Percentiles rank a stretch among this genome's conserved stretches.
phyloP scores from a whole-genome alignment of 2,888 invertebrate genomes.

The Orchesella flavescens region DNA sequence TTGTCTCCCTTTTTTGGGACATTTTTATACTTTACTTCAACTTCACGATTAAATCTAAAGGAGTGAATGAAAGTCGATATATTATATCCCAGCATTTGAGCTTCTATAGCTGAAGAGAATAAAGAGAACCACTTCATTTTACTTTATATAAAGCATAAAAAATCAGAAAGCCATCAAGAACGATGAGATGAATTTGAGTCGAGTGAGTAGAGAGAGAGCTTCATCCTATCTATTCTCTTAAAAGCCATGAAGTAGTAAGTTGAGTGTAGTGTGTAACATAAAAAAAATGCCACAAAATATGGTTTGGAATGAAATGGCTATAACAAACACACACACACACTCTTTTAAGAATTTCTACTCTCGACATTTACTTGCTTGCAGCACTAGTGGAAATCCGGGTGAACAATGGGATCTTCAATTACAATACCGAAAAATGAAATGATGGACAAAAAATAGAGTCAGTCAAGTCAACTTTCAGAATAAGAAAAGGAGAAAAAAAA shows the following conservation, averaged over 20 bases:
- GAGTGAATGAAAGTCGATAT: too few species aligned
- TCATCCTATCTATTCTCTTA: too few species aligned
- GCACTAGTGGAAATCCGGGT: conserved; percentile 70
- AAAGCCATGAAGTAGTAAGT: too few species aligned
- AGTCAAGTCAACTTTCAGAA: conserved; percentile 8
- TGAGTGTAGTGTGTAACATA: too few species aligned
- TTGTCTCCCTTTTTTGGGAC: not conserved
- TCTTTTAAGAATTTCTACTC: not conserved
- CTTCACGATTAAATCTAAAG: too few species aligned
- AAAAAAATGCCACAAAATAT: too few species aligned
- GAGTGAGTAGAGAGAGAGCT: too few species aligned
- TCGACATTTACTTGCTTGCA: not conserved
- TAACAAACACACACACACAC: too few species aligned
- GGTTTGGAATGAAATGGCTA: too few species aligned
- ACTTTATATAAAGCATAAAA: not conserved
- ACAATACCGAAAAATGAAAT: conserved; percentile 70
- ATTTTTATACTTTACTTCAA: not conserved
- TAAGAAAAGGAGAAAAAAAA: conserved; percentile 32
- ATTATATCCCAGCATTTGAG: too few species aligned
- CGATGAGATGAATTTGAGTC: not conserved
- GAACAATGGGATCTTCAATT: conserved; percentile 72
- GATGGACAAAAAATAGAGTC: conserved; percentile 68
- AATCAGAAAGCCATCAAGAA: conserved; percentile 20
- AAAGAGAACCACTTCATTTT: not conserved
- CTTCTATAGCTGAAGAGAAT: too few species aligned